Evolutionary conservation across 2,888 invertebrate species (phyloP), one percentile per base, ranked within the genome.

Genomic region (Eupithecia centaureata): DNA sequence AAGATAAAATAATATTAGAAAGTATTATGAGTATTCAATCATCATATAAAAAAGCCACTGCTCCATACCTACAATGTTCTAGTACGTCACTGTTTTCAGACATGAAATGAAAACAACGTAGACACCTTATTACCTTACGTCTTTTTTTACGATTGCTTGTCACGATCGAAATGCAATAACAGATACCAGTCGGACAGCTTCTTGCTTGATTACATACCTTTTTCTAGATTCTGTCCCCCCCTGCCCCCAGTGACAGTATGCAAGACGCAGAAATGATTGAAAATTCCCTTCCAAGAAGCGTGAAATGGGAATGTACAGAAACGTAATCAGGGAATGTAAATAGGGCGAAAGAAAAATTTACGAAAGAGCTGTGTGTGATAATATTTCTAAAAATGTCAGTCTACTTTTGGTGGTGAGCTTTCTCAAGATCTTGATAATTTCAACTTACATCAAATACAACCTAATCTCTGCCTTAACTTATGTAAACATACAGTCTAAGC

Each of bases 211-310:
- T 78, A 77, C 76, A 73, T 74, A 79, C 57, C 73, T 76, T 82
- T 84, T 83, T 82, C 83, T 81, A 82, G 80, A 80, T 83, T 80
- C 74, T 77, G 78, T n/a, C 85, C 77, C 83, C 80, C 81, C 87
- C 87, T 87, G 87, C 85, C 77, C 83, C 80, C 81, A 88, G 87
- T 87, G 87, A 88, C 89, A 89, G 84, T 81, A 80, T 77, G 80
- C 82, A 52, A 78, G 76, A 78, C 81, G 77, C 80, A 86, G 86
- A 86, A 89, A 89, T 89, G 86, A 89, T 89, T 87, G 86, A 87
- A 86, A 88, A 88, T 89, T 85, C 83, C 82, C 84, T 89, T 90
- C 88, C 82, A 79, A 85, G 90, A 90, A 90, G 85, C 85, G 85
- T 88, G 89, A 87, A 88, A 88, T 86, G 85, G 84, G 85, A 86